phyloP scores from a whole-genome alignment of 2,113 vertebrate genomes.

The Stigmatopora nigra region DNA sequence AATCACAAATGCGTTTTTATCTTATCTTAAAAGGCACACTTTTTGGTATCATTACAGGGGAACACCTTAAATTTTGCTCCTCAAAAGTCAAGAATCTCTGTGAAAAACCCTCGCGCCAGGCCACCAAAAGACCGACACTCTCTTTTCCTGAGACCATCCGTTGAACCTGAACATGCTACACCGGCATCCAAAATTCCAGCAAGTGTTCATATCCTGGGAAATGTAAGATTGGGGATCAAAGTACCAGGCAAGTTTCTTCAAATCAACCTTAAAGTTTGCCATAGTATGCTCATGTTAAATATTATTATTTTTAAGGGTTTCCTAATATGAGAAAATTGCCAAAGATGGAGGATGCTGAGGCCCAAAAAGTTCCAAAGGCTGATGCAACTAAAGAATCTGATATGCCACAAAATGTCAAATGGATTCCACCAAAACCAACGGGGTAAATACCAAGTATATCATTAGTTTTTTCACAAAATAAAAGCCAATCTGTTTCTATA shows the following conservation, averaged over 20 bases:
- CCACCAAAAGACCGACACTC: constrained; percentile 64
- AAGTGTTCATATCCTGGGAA: constrained; percentile 39
- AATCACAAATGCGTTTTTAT: not conserved
- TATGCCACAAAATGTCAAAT: constrained; percentile 49
- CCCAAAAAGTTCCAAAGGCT: constrained; percentile 24
- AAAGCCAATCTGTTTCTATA: not conserved
- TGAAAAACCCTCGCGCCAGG: constrained; percentile 61
- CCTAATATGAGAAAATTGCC: constrained; percentile 62
- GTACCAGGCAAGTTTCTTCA: constrained; percentile 59
- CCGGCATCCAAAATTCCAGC: constrained; percentile 13
- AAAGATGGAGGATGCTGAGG: constrained; percentile 35
- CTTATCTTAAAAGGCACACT: not conserved
- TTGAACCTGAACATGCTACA: constrained; percentile 38
- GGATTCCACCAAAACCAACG: constrained; percentile 61
- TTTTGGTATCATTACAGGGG: constrained; percentile 19
- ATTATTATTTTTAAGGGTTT: constrained; percentile 46
- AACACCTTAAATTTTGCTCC: constrained; percentile 56
- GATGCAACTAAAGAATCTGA: constrained; percentile 34
- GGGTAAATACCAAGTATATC: constrained; percentile 45
- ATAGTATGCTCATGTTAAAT: not conserved
- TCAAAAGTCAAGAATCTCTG: constrained; percentile 64
- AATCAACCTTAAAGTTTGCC: not conserved
- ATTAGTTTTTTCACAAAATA: not conserved
- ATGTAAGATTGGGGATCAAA: constrained; percentile 59
- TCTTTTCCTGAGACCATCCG: constrained; percentile 59